Percentiles rank a stretch among this genome's conserved stretches.
Conservation (phyloP, 2,888 invertebrate species). For the Melieria picta region DNA sequence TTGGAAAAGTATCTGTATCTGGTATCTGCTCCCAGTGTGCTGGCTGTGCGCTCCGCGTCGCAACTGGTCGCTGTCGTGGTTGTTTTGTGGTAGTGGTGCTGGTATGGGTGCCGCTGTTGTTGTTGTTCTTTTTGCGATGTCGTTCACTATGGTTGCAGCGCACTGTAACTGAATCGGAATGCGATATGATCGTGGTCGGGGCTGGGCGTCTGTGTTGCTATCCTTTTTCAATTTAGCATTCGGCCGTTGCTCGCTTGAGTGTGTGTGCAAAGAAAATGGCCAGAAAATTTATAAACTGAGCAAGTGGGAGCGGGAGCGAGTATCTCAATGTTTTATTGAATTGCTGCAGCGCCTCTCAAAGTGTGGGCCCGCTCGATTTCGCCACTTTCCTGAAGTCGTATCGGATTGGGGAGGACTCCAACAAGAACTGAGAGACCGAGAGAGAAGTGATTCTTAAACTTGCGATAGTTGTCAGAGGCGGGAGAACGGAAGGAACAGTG, state of each 20-base stretch:
- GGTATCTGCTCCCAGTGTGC: conserved; percentile 19
- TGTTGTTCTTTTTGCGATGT: conserved; percentile 11
- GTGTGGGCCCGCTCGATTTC: background rate
- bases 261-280: conserved; percentile 21
- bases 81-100: conserved; percentile 18
- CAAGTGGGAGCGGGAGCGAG: conserved; percentile 6
- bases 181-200: conserved; percentile 47
- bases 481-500: no score
- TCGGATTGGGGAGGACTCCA: no score
- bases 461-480: no score
- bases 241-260: background rate
- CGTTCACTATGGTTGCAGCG: background rate
- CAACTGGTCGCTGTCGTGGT: conserved; percentile 6
- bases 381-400: no score
- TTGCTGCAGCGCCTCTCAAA: background rate
- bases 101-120: conserved; percentile 12
- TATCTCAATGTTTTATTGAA: background rate
- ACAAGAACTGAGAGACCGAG: no score
- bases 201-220: conserved; percentile 10
- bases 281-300: background rate
- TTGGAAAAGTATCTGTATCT: conserved; percentile 27
- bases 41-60: conserved; percentile 16
- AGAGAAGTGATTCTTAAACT: no score
- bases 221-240: conserved; percentile 10
- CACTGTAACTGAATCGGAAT: conserved; percentile 49